Conservation (phyloP, 2,888 invertebrate species). For the Drosophila nr. fundita region DNA sequence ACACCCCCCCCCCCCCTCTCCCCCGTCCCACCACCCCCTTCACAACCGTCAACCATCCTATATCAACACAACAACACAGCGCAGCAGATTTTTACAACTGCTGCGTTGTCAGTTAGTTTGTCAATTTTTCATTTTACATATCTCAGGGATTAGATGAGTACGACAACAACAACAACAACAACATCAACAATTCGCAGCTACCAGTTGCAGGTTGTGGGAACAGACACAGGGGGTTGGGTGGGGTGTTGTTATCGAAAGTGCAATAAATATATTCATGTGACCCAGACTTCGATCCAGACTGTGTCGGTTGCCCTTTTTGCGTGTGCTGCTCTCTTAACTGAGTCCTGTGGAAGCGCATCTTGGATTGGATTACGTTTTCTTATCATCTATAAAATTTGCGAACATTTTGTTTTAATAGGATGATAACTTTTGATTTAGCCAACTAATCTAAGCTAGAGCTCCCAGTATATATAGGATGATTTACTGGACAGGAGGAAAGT, state of each 20-base stretch:
- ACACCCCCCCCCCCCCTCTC: neutral
- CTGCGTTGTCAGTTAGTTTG: constrained; percentile 65
- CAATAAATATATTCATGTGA: constrained; percentile 57
- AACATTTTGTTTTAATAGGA: neutral
- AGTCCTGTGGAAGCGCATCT: neutral
- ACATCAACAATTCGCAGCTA: constrained; percentile 19
- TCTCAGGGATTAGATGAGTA: constrained; percentile 65
- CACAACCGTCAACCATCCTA: constrained; percentile 3
- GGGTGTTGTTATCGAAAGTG: constrained; percentile 46
- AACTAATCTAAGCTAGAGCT: neutral
- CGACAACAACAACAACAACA: constrained; percentile 13
- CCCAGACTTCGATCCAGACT: constrained; percentile 20
- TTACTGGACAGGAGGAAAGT: neutral
- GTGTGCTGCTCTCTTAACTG: neutral
- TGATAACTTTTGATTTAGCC: neutral
- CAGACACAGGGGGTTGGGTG: neutral
- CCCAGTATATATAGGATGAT: neutral
- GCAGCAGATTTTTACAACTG: constrained; percentile 62
- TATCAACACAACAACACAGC: constrained; percentile 2
- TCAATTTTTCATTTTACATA: constrained; percentile 74
- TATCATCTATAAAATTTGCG: neutral
- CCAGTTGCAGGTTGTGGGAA: constrained; percentile 18
- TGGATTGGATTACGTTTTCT: neutral
- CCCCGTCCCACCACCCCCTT: neutral
- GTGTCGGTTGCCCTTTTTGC: neutral